Percentiles rank a stretch among this genome's conserved stretches.
Conservation (phyloP, 2,888 invertebrate species). For the Sycophila texana region DNA sequence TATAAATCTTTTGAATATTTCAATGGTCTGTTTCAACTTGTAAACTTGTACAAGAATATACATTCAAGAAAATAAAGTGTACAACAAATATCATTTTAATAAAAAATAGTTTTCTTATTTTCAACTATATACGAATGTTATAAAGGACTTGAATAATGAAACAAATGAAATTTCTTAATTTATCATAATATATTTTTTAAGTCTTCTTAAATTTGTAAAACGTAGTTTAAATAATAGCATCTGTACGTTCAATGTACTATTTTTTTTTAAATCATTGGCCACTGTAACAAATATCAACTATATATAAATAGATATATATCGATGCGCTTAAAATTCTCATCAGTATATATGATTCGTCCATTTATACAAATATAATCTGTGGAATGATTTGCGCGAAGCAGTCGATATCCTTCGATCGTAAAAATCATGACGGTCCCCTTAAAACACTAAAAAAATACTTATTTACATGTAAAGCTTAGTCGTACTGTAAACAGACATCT, state of each 20-base stretch:
- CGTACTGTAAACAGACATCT: background rate
- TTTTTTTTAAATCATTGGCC: slow-evolving; percentile 32
- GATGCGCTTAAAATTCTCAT: slow-evolving; percentile 15
- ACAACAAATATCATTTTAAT: no score
- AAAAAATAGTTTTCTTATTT: no score
- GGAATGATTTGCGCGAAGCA: slow-evolving; percentile 1
- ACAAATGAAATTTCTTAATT: background rate
- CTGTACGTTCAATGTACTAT: slow-evolving; percentile 12
- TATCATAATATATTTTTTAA: slow-evolving; percentile 32
- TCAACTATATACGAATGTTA: background rate
- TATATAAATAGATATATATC: background rate
- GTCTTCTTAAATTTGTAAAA: slow-evolving; percentile 30
- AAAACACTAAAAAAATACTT: slow-evolving; percentile 20
- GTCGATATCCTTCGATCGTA: background rate
- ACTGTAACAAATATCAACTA: slow-evolving; percentile 49
- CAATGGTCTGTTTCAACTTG: no score
- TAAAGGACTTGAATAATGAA: background rate
- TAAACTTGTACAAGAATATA: no score
- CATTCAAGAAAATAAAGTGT: no score
- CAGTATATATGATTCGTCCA: background rate
- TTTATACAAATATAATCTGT: slow-evolving; percentile 34
- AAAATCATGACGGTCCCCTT: slow-evolving; percentile 21
- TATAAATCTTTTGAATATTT: no score
- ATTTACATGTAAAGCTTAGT: slow-evolving; percentile 33
- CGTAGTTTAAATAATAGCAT: slow-evolving; percentile 42